Percentiles rank a stretch among this genome's conserved stretches.
phyloP scores from a whole-genome alignment of 2,888 invertebrate species.

The Andrena bucephala region DNA sequence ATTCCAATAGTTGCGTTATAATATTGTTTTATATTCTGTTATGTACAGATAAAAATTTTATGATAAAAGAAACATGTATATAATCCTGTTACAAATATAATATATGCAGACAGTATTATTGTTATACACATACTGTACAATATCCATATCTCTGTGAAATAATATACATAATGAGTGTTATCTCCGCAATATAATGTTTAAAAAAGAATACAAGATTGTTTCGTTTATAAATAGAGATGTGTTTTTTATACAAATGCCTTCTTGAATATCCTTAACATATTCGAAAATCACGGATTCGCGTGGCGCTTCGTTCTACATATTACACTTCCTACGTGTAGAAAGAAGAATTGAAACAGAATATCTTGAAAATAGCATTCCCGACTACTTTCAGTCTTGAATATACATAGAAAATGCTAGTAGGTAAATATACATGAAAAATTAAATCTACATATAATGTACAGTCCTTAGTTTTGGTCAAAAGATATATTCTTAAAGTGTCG shows the following conservation, averaged over 20 bases:
- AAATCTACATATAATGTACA: slow-evolving; percentile 10
- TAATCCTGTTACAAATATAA: slow-evolving; percentile 15
- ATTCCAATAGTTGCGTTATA: slow-evolving; percentile 39
- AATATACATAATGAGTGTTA: slow-evolving; percentile 23
- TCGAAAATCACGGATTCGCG: not conserved
- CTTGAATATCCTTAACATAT: not conserved
- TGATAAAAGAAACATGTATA: slow-evolving; percentile 8
- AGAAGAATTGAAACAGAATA: not conserved
- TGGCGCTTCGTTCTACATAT: not conserved
- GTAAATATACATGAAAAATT: not conserved
- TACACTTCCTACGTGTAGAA: not conserved
- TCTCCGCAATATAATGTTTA: slow-evolving; percentile 39
- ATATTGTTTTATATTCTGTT: slow-evolving; percentile 26
- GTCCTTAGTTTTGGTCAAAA: slow-evolving; percentile 33
- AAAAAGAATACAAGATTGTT: slow-evolving; percentile 15
- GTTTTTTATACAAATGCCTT: slow-evolving; percentile 5
- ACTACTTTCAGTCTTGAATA: not conserved
- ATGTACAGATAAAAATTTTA: slow-evolving; percentile 5
- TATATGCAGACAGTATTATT: slow-evolving; percentile 42
- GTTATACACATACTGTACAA: slow-evolving; percentile 32
- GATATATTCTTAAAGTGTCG: not conserved
- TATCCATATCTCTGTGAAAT: slow-evolving; percentile 10
- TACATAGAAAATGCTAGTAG: not conserved
- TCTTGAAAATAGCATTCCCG: slow-evolving; percentile 18
- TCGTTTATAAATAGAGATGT: slow-evolving; percentile 14